A percentile compares a stretch with the other conserved stretches of the same genome.
Conservation (phyloP, 2,888 invertebrate species). For the Pammene fasciana region DNA sequence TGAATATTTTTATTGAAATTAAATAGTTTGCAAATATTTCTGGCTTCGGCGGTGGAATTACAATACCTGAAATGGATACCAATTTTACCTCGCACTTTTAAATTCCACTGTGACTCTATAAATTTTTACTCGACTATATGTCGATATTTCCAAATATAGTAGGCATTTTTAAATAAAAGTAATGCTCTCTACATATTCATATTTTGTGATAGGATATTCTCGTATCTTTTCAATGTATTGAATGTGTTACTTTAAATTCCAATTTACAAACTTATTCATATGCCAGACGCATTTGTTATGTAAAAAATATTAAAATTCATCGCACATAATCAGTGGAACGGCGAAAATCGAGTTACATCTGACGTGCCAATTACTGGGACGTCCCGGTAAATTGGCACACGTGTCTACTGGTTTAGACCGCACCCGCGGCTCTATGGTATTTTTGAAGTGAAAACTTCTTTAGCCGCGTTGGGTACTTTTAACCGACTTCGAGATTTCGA, state of each 20-base stretch:
- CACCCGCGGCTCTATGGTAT: constrained; percentile 3
- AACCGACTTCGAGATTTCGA: too few species aligned
- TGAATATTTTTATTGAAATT: too few species aligned
- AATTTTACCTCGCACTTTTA: too few species aligned
- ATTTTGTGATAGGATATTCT: background rate
- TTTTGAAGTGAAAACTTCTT: background rate
- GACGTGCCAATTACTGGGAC: constrained; percentile 26
- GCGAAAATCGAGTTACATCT: constrained; percentile 23
- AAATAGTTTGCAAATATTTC: too few species aligned
- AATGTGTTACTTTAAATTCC: background rate
- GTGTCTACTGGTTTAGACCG: background rate
- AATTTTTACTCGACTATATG: background rate
- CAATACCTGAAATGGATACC: too few species aligned
- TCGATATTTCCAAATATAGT: background rate
- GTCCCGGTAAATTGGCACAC: constrained; percentile 22
- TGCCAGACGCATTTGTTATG: background rate
- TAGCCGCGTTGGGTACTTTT: too few species aligned
- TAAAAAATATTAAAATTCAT: constrained; percentile 27
- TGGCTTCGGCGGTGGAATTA: background rate
- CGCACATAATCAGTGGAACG: constrained; percentile 14
- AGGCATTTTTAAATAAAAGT: background rate
- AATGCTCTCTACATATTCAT: background rate
- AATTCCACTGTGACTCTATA: too few species aligned
- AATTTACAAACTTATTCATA: background rate
- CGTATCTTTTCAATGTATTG: too few species aligned